Evolutionary conservation across 2,888 invertebrate species (phyloP).

Genomic region (Helleia helle): DNA sequence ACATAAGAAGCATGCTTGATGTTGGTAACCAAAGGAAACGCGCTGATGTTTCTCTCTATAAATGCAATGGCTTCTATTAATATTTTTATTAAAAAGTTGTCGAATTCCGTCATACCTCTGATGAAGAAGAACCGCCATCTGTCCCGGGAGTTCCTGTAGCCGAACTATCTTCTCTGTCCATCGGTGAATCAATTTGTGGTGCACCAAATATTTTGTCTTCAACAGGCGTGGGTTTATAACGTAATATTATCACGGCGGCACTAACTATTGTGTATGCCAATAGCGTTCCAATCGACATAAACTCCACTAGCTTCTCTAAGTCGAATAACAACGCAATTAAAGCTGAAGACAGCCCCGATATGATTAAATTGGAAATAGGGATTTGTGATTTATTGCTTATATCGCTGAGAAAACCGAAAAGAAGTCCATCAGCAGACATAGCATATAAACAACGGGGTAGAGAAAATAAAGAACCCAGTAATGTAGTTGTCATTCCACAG

Average conservation of each 20-base stretch:
- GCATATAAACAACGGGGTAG: slow-evolving; percentile 91
- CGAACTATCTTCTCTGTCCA: slow-evolving; percentile 75
- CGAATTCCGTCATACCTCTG: too few species aligned
- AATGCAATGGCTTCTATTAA: too few species aligned
- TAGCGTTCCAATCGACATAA: slow-evolving; percentile 94
- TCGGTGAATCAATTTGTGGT: slow-evolving; percentile 69
- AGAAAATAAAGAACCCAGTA: slow-evolving; percentile 89
- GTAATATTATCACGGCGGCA: slow-evolving; percentile 88
- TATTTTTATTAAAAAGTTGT: too few species aligned
- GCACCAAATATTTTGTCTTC: slow-evolving; percentile 61
- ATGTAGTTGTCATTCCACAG: slow-evolving; percentile 93
- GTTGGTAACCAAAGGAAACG: too few species aligned
- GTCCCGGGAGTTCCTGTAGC: slow-evolving; percentile 76
- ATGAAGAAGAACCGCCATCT: slow-evolving; percentile 74
- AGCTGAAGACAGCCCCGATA: slow-evolving; percentile 85
- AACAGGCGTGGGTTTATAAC: slow-evolving; percentile 79
- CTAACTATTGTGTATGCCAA: slow-evolving; percentile 94
- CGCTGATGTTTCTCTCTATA: too few species aligned
- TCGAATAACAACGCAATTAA: slow-evolving; percentile 89
- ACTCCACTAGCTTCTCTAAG: slow-evolving; percentile 91
- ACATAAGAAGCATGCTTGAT: too few species aligned
- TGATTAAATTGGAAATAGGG: slow-evolving; percentile 82
- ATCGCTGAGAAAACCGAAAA: slow-evolving; percentile 86
- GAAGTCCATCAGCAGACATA: slow-evolving; percentile 91
- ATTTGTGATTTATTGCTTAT: slow-evolving; percentile 87